Evolutionary conservation across 1,140 invertebrate genomes (phyloP).

Genomic region (Nephotettix cincticeps): DNA sequence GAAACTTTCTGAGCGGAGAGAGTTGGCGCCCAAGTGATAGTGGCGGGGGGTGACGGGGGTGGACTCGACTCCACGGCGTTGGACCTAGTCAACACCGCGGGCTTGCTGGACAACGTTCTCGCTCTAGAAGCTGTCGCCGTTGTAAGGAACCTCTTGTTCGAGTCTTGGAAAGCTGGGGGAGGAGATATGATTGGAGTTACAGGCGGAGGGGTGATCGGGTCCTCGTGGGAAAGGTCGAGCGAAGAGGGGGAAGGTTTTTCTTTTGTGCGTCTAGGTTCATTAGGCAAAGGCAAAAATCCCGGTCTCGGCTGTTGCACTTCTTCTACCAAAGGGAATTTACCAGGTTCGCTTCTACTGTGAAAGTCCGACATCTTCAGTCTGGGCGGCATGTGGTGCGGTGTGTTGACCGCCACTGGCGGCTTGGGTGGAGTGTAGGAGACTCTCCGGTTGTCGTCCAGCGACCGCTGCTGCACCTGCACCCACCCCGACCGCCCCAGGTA

Average conservation of each 20-base stretch:
- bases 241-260: conserved; percentile 37
- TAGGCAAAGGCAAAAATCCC: conserved; percentile 49
- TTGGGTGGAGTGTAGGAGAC: conserved; percentile 18
- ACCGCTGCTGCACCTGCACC: conserved; percentile 60
- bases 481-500: conserved; percentile 58
- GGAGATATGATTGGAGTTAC: conserved; percentile 61
- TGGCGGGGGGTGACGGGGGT: conserved; percentile 4
- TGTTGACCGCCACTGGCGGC: background rate
- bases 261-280: conserved; percentile 36
- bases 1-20: conserved; percentile 21
- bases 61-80: conserved; percentile 52
- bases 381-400: conserved; percentile 36
- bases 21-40: background rate
- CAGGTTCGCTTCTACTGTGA: conserved; percentile 56
- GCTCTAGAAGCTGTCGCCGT: conserved; percentile 9
- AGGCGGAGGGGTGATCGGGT: conserved; percentile 55
- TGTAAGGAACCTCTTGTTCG: conserved; percentile 36
- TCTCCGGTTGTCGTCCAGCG: conserved; percentile 54
- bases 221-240: conserved; percentile 38
- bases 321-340: conserved; percentile 47
- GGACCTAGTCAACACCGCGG: conserved; percentile 54
- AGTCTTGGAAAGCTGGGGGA: conserved; percentile 59
- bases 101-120: conserved; percentile 47
- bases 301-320: conserved; percentile 42
- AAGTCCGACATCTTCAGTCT: conserved; percentile 56